Base-by-base conservation (phyloP, 2,113 vertebrate genomes). In the Thamnaconus septentrionalis region DNA sequence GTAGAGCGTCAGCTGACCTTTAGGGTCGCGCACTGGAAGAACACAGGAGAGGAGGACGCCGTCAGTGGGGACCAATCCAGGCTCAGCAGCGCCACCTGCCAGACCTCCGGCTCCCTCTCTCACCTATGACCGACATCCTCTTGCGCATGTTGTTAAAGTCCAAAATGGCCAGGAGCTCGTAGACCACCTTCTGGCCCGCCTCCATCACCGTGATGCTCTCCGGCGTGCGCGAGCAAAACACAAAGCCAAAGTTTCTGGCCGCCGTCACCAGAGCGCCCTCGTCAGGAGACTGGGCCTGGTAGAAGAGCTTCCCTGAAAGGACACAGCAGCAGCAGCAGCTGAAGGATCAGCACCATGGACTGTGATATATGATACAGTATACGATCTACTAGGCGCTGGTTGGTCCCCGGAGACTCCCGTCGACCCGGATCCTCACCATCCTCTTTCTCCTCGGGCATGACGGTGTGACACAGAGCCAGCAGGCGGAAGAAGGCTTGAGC, bases 121-220 rank as follows among this genome's bases (percentile, higher is more conserved):
- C 73, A 97, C 95, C 94, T 8, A 97, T 95, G 83, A 97, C 95
- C 0, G 94, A 96, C 95, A 97, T 97, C 76, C 95, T 90, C 83
- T 96, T 96, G 87, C 95, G 95, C 76, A 94, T 86, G 71, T 97
- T 94, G 89, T 94, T 96, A 91, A 97, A 97, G 90, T 96, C 95
- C 83, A 97, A 85, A 80, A 96, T 97, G 85, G 95, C 93, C 68
- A 97, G 87, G 7, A 97, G 91, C 51, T 94, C 92, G 85, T 97
- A 97, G 46, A 94, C 95, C 85, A 94, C 68, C 0, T 89, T 86
- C 1, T 44, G 80, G 8, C 94, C 95, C 85, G 95, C 86, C 88
- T 97, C 95, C 0, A 91, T 93, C 54, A 96, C 87, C 0, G 92
- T 96, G 87, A 97, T 83, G 0, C 94, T 95, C 59, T 94, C 89